Evolutionary conservation across 30 jellyfish, hydroid and myxozoan species (phyloP).

Genomic region (Aurelia sp.): DNA sequence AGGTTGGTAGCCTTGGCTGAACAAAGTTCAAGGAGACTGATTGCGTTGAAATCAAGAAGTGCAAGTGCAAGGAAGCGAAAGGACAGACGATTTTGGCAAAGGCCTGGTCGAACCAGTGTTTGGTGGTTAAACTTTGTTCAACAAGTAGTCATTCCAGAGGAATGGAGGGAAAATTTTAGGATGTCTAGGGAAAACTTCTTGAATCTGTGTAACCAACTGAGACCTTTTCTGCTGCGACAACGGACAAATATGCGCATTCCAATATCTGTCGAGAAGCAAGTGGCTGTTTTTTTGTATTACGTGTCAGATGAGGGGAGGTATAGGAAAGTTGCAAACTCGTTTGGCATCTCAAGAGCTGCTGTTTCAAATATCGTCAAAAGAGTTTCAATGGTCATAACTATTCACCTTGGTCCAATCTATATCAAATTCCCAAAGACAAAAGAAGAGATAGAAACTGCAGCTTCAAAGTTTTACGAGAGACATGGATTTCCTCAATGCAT

Average conservation of each 20-base stretch:
- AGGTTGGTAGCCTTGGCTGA: no score
- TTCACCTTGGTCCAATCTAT: constrained; percentile 54
- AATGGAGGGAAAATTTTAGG: constrained; percentile 64
- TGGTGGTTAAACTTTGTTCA: constrained; percentile 51
- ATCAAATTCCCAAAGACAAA: constrained; percentile 47
- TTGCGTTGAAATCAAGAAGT: background rate
- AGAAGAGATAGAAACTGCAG: constrained; percentile 7
- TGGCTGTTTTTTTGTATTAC: constrained; percentile 67
- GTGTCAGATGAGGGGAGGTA: constrained; percentile 64
- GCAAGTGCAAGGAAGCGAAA: constrained; percentile 10
- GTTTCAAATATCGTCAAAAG: constrained; percentile 54
- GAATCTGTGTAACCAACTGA: constrained; percentile 3
- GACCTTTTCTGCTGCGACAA: constrained; percentile 52
- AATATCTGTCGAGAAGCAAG: constrained; percentile 38
- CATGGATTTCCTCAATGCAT: constrained; percentile 79
- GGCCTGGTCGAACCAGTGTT: constrained; percentile 30
- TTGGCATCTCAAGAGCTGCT: constrained; percentile 69
- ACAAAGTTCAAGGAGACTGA: constrained; percentile 9
- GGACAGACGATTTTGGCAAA: constrained; percentile 13
- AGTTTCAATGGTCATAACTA: constrained; percentile 33
- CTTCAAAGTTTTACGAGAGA: constrained; percentile 16
- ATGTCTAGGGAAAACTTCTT: constrained; percentile 25
- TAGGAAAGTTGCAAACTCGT: constrained; percentile 61
- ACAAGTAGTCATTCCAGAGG: constrained; percentile 27
- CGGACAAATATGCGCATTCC: constrained; percentile 22